These are phyloP conservation scores for Gallinago undulata DNA, from an alignment of 2,113 vertebrate species.

Conservation along the genomic window DNA sequence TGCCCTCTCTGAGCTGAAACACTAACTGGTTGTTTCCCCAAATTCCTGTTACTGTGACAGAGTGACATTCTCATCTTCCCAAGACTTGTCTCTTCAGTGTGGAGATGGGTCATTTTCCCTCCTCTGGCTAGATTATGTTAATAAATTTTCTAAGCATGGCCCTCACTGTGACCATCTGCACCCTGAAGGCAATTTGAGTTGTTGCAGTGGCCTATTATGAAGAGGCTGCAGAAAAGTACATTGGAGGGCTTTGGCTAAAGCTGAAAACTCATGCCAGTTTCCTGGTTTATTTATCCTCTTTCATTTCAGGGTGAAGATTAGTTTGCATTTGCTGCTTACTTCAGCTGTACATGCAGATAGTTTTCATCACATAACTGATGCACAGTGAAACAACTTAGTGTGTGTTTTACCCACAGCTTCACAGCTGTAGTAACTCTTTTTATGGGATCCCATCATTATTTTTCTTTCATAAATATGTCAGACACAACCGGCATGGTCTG, in stretches of 20 bases:
- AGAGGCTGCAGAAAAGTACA: not conserved
- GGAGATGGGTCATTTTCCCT: not conserved
- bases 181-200: not conserved
- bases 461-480: not conserved
- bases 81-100: not conserved
- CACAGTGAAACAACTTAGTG: not conserved
- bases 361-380: not conserved
- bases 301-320: not conserved
- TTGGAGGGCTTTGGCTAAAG: not conserved
- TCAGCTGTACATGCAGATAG: not conserved
- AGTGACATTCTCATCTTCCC: not conserved
- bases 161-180: not conserved
- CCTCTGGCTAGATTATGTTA: not conserved
- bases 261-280: not conserved
- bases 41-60: not conserved
- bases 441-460: not conserved
- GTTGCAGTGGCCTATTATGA: not conserved
- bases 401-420: not conserved
- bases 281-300: not conserved
- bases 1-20: not conserved
- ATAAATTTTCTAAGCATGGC: not conserved
- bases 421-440: not conserved
- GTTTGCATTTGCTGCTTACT: not conserved
- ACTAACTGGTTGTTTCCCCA: not conserved
- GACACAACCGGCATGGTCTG: not conserved